Percentiles rank a stretch among this genome's conserved stretches.
phyloP scores from a whole-genome alignment of 2,797 vertebrate genomes.

The Thaleichthys pacificus region DNA sequence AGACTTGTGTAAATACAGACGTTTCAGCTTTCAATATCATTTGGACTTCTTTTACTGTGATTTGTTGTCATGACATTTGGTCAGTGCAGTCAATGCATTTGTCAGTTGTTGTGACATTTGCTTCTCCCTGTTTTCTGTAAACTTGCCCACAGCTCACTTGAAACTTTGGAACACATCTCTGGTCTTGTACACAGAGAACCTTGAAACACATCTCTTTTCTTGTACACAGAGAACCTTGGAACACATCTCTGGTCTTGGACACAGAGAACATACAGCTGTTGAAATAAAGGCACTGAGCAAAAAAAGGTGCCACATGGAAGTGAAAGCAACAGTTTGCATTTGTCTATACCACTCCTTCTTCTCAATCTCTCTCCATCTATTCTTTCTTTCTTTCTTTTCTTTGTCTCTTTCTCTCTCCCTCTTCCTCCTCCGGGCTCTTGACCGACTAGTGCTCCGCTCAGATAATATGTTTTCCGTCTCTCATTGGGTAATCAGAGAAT shows the following conservation, averaged over 20 bases:
- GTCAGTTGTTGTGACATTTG: not conserved
- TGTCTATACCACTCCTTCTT: not conserved
- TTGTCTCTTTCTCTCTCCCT: not conserved
- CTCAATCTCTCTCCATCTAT: not conserved
- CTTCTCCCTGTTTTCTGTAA: not conserved
- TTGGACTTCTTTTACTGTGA: no score
- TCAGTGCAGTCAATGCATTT: no score
- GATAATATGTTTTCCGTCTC: constrained; percentile 68
- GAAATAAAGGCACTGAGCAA: not conserved
- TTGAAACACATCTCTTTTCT: not conserved
- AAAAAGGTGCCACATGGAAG: constrained; percentile 8
- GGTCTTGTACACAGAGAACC: not conserved
- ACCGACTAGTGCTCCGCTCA: constrained; percentile 15
- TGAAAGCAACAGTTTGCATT: constrained; percentile 9
- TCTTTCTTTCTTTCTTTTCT: not conserved
- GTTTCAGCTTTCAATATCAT: not conserved
- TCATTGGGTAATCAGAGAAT: constrained; percentile 74
- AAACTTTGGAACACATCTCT: not conserved
- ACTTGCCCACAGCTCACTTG: not conserved
- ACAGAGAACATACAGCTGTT: constrained; percentile 6
- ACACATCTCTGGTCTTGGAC: not conserved
- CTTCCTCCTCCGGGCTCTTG: not conserved
- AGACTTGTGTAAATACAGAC: not conserved
- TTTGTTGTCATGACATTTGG: no score
- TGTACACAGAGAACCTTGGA: not conserved